Base-by-base conservation (phyloP, 2,797 vertebrate genomes). In the Acanthurus lineatus region DNA sequence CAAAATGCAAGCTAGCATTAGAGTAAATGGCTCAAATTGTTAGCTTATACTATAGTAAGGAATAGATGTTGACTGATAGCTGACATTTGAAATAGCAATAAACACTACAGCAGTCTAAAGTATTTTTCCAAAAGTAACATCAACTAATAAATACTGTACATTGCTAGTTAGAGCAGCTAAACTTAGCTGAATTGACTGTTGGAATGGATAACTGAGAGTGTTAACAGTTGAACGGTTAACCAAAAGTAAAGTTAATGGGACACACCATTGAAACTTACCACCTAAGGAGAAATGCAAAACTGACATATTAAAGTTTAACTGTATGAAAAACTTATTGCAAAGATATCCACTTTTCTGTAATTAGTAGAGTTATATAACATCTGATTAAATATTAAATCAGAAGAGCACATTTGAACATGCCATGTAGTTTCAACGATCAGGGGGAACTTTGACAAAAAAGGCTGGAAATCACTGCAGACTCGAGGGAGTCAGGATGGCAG, bases 401-500 rank as follows among this genome's bases (percentile, higher is more conserved):
- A 42, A 19, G 19, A 57, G 38, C 12, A 20, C 56, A 64, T 22
- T 20, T 25, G 44, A 38, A 57, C 4, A 19, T 42, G 52, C 12
- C 4, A 2, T 42, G 4, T 28, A 58, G 20, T 35, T 25, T 47
- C 32, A 35, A 35, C 3, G 2, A 51, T 42, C 9, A 44, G 40
- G 16, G 16, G 2, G 17, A 6, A 16, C 38, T 56, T 20, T 52
- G 47, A 44, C 6, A 42, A 49, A 72, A 76, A 53, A 71, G 8
- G 35, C 10, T 5, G 19, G 10, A 16, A 59, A 22, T 6, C 14
- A 6, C 52, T 76, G 57, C 68, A 69, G 40, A 47, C 67, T 51
- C 38, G 53, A 32, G 76, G 45, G 17, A 68, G 51, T 75, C 58
- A 40, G 75, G 64, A 22, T 4, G 54, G 51, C 75, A 53, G 48